Evolutionary conservation across 2,797 vertebrate species (phyloP).

Genomic region (Acrocephalus scirpaceus): DNA sequence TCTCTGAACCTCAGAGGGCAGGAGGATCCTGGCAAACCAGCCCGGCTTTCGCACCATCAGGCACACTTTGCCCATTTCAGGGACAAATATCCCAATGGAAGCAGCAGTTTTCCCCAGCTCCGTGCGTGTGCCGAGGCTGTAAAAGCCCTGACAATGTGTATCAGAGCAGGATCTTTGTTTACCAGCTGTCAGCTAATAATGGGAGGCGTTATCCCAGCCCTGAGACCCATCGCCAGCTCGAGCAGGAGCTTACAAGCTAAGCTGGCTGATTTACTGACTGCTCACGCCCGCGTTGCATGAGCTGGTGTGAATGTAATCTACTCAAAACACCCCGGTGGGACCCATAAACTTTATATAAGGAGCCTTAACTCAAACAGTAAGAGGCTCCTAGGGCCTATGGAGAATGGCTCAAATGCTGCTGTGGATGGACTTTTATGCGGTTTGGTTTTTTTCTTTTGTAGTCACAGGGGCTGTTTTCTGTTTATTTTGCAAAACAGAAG

Average conservation of each 20-base stretch:
- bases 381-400: conserved; percentile 56
- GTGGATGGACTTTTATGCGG: not conserved
- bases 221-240: not conserved
- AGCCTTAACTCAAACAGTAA: conserved; percentile 79
- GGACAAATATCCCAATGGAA: not conserved
- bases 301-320: conserved; percentile 76
- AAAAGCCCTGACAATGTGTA: not conserved
- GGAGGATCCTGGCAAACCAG: not conserved
- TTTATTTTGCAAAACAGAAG: conserved; percentile 30
- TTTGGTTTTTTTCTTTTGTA: not conserved
- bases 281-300: conserved; percentile 20
- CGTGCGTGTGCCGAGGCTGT: rapidly evolving
- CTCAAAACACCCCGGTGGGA: conserved; percentile 72
- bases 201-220: conserved; percentile 29
- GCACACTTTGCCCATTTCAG: rapidly evolving
- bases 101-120: not conserved
- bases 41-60: rapidly evolving
- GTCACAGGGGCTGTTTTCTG: not conserved
- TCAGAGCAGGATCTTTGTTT: conserved; percentile 42
- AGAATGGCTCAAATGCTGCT: conserved; percentile 24
- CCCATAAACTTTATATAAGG: conserved; percentile 75
- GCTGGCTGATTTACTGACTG: conserved; percentile 63
- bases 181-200: conserved; percentile 57
- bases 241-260: not conserved
- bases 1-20: not conserved